Percentiles rank a stretch among this genome's conserved stretches.
These are phyloP conservation scores for Eolophus roseicapilla DNA, from an alignment of 2,113 vertebrate genomes.

Conservation along the genomic window DNA sequence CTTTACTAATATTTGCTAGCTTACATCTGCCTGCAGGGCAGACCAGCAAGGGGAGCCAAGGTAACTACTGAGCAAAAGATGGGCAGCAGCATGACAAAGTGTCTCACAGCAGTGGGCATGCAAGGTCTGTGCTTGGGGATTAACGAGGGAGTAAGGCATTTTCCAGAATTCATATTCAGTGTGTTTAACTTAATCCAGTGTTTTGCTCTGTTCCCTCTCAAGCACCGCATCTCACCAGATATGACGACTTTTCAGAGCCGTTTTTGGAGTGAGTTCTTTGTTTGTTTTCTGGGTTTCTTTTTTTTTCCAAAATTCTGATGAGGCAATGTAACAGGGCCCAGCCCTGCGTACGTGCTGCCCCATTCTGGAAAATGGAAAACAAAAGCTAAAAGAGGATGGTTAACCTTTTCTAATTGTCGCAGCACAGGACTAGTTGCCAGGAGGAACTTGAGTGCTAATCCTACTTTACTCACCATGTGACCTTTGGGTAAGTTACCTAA, in stretches of 20 bases:
- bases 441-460: conserved; percentile 61
- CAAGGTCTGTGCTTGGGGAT: neutral
- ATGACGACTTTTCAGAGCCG: neutral
- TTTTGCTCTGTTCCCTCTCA: neutral
- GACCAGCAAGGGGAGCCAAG: neutral
- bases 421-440: conserved; percentile 60
- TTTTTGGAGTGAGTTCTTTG: neutral
- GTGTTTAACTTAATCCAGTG: conserved; percentile 12
- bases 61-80: neutral
- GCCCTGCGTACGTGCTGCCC: conserved; percentile 7
- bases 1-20: neutral
- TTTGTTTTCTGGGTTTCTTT: neutral
- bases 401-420: conserved; percentile 65
- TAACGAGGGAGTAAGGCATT: neutral
- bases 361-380: conserved; percentile 49
- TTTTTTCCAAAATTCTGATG: neutral
- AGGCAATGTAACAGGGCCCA: neutral
- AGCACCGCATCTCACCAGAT: neutral
- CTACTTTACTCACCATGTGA: conserved; percentile 61
- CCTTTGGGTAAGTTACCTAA: conserved; percentile 64
- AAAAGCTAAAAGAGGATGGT: conserved; percentile 66
- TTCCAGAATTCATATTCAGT: conserved; percentile 32
- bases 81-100: neutral
- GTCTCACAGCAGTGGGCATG: accelerated
- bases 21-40: neutral